Evolutionary conservation across 2,113 vertebrate species (phyloP).

Genomic region (Tragelaphus imberbis): DNA sequence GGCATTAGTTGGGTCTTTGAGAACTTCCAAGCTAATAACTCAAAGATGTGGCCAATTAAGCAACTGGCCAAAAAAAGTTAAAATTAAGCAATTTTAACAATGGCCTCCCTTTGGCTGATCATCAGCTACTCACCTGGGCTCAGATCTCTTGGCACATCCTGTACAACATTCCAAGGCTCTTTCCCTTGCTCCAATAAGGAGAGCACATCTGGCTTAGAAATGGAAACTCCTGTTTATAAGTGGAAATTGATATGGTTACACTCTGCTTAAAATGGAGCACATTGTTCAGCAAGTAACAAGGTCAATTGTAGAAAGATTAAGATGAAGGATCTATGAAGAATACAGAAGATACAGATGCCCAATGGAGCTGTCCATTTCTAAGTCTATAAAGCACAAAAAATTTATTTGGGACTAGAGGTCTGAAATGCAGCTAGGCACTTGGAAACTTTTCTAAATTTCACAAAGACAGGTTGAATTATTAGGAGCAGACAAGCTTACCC

Average conservation of each 20-base stretch:
- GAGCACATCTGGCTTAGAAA: not conserved
- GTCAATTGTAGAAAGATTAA: not conserved
- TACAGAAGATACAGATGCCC: not conserved
- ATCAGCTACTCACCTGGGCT: not conserved
- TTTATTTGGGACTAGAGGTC: not conserved
- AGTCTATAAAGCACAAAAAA: not conserved
- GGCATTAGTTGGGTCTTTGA: not conserved
- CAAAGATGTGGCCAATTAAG: not conserved
- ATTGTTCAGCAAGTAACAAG: not conserved
- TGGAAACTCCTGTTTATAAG: slow-evolving; percentile 17
- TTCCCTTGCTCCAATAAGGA: slow-evolving; percentile 15
- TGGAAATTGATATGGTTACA: not conserved
- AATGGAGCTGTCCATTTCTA: not conserved
- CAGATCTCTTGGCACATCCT: not conserved
- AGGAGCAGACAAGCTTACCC: not conserved
- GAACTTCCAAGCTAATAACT: not conserved
- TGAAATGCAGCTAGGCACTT: not conserved
- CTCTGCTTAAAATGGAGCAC: not conserved
- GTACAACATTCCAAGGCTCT: not conserved
- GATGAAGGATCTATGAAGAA: not conserved
- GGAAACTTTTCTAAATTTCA: not conserved
- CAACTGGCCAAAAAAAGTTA: not conserved
- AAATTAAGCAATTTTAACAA: not conserved
- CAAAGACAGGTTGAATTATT: not conserved
- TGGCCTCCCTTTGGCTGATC: not conserved